phyloP scores from a whole-genome alignment of 2,797 vertebrate species.

The Chloroceryle amazona region DNA sequence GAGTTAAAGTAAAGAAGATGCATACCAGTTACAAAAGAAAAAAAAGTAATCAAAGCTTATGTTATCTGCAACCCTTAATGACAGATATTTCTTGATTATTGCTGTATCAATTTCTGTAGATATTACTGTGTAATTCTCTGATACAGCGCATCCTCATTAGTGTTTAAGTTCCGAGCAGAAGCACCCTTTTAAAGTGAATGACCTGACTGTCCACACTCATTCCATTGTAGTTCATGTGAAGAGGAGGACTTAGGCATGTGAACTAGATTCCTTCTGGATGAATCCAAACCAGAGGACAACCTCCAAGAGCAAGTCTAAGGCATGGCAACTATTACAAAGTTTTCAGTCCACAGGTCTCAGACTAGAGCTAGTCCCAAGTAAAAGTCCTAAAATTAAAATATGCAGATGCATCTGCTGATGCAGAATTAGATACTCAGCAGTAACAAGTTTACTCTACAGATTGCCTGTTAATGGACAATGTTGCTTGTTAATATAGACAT shows the following conservation, averaged over 20 bases:
- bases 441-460: not conserved
- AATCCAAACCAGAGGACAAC: not conserved
- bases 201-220: rapidly evolving
- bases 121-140: not conserved
- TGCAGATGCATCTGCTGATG: not conserved
- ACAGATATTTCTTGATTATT: not conserved
- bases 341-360: not conserved
- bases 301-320: not conserved
- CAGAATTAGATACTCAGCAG: not conserved
- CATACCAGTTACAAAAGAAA: not conserved
- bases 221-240: not conserved
- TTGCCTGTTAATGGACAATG: not conserved
- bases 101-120: not conserved
- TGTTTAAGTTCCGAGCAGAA: not conserved
- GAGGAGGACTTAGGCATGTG: not conserved
- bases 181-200: not conserved
- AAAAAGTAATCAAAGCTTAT: not conserved
- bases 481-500: not conserved
- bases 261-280: not conserved
- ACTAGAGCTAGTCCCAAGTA: not conserved
- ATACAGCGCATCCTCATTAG: not conserved
- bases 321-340: not conserved
- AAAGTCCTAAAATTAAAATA: not conserved
- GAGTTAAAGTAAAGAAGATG: not conserved
- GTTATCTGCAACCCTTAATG: not conserved